A percentile compares a stretch with the other conserved stretches of the same genome.
Evolutionary conservation across 2,113 vertebrate genomes (phyloP).

Genomic region (Leptocoma aspasia): DNA sequence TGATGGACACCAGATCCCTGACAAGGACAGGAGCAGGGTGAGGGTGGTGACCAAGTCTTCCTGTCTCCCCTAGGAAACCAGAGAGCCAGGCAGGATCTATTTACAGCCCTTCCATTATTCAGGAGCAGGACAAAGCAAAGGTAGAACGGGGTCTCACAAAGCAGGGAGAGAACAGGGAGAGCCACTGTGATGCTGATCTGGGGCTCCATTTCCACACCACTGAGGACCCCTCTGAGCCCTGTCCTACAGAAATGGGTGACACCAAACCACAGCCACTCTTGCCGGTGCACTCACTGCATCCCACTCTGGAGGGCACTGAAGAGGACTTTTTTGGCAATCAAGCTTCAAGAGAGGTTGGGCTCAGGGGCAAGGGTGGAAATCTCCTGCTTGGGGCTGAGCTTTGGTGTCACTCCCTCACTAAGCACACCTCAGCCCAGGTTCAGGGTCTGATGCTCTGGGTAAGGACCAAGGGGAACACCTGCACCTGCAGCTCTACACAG

Average conservation of each 20-base stretch:
- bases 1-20: fast-evolving
- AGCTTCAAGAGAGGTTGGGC: neutral
- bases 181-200: fast-evolving
- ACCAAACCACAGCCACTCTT: neutral
- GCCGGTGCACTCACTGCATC: neutral
- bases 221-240: fast-evolving
- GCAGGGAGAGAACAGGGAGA: neutral
- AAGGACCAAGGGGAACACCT: neutral
- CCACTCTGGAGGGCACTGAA: neutral
- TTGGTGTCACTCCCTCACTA: neutral
- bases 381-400: neutral
- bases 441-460: neutral
- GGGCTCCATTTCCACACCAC: neutral
- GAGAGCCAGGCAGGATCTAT: neutral
- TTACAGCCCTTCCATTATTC: constrained; percentile 41
- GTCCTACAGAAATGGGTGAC: fast-evolving
- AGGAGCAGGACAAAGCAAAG: neutral
- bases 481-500: neutral
- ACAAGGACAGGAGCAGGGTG: neutral
- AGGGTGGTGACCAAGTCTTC: neutral
- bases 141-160: neutral
- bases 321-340: neutral
- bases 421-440: neutral
- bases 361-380: neutral
- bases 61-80: neutral